Conservation (phyloP, 2,888 invertebrate species). For the Apotomis betuletana region DNA sequence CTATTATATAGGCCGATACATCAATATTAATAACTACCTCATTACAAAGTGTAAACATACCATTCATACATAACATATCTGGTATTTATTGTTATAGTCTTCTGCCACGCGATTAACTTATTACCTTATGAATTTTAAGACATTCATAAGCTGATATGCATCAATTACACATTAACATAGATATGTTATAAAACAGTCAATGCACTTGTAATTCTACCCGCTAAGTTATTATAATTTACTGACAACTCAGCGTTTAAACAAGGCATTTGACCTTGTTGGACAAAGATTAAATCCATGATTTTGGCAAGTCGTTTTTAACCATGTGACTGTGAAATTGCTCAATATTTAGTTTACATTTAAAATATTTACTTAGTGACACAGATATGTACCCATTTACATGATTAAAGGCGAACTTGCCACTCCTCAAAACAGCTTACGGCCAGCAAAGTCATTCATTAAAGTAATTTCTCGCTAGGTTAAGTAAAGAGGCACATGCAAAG, state of each 20-base stretch:
- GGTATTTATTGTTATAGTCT: constrained; percentile 41
- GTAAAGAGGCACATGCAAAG: too few relatives aligned
- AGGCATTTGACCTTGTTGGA: too few relatives aligned
- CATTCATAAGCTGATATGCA: background rate
- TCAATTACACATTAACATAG: background rate
- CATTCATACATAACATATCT: constrained; percentile 4
- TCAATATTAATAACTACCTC: background rate
- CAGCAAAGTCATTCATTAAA: background rate
- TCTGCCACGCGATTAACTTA: constrained; percentile 43
- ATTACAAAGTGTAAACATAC: background rate
- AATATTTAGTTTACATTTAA: constrained; percentile 7
- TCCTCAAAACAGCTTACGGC: background rate
- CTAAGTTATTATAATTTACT: background rate
- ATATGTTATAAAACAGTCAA: background rate
- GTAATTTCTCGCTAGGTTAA: background rate
- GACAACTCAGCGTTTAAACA: too few relatives aligned
- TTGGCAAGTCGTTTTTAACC: background rate
- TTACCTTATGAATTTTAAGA: background rate
- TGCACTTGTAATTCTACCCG: background rate
- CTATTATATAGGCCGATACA: background rate
- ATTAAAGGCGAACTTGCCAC: constrained; percentile 7
- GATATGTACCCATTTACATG: constrained; percentile 7
- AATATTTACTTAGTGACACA: constrained; percentile 21
- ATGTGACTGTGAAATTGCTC: constrained; percentile 4
- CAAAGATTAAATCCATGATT: background rate